Evolutionary conservation across 92 coral and sea anemone species (phyloP), one percentile per base, ranked within the genome.

Genomic region (Anthopleura xanthogrammica): DNA sequence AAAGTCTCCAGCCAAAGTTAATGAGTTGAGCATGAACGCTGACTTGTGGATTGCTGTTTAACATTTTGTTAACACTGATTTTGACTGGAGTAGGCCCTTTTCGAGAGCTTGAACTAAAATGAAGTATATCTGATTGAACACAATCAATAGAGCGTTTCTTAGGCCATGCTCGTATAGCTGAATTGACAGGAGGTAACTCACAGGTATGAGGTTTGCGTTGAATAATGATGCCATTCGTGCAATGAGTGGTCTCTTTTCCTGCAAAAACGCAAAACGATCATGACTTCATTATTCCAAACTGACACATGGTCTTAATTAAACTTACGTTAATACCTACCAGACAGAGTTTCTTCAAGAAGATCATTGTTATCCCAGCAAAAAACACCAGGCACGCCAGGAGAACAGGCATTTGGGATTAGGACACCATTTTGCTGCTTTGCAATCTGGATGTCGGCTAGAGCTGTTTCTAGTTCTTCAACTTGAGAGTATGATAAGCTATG

Each of bases 311-410:
- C 52, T 39, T 19, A 56, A 56, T 70, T 54, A 2, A 46, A 39
- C 29, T 58, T 14, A 81, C 20, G 43, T 82, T 40, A 52, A 41
- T 0, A 14, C 55, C 29, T 83, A 86, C 85, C 92, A 60, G 92
- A 89, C 73, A 92, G 68, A 46, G 91, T 92, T 85, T 92, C 95
- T 77, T 92, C 93, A 12, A 79, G 85, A 16, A 92, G 83, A 64
- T 89, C 92, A 52, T 89, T 92, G 89, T 87, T 92, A 77, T 92
- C 95, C 92, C 90, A 92, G 52, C 92, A 88, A 72, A 89, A 83
- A 14, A 90, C 80, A 20, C 85, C 93, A 58, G 92, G n/a, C n/a
- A n/a, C n/a, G n/a, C n/a, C n/a, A n/a, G n/a, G n/a, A n/a, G n/a
- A n/a, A n/a, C n/a, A n/a, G n/a, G 79, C 82, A 82, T 79, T 82